A percentile compares a stretch with the other conserved stretches of the same genome.
These are phyloP conservation scores for Lycaon pictus DNA, from an alignment of 2,113 vertebrate species.

Conservation along the genomic window DNA sequence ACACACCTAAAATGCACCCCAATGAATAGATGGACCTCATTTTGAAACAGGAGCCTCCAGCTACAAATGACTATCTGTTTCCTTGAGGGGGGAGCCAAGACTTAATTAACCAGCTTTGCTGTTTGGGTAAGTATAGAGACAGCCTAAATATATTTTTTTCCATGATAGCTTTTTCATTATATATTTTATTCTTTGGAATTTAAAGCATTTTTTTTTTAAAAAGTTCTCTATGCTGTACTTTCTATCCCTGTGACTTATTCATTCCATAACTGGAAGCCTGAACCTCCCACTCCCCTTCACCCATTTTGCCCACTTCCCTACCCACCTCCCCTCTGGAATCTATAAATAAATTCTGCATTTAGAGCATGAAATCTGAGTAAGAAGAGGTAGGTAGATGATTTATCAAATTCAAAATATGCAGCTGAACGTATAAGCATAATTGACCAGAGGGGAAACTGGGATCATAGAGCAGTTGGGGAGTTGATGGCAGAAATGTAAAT, in stretches of 20 bases:
- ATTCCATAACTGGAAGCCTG: background rate
- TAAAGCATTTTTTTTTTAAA: background rate
- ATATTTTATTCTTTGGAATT: conserved; percentile 24
- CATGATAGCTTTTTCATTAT: background rate
- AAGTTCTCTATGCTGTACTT: background rate
- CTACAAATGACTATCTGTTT: background rate
- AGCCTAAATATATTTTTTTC: background rate
- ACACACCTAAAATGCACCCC: background rate
- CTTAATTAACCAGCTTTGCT: background rate
- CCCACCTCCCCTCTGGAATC: background rate
- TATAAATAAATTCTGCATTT: background rate
- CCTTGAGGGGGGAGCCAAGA: background rate
- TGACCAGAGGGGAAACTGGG: background rate
- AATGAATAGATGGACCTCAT: background rate
- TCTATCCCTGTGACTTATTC: background rate
- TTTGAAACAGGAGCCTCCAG: conserved; percentile 42
- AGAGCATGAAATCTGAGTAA: background rate
- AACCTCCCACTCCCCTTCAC: background rate
- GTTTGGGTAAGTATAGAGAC: background rate
- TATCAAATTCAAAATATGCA: conserved; percentile 11
- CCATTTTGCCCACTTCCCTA: background rate
- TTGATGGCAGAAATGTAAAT: background rate
- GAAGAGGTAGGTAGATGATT: background rate
- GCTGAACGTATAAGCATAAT: background rate
- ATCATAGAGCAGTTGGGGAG: background rate